phyloP scores from a whole-genome alignment of 2,113 vertebrate species.

The Grallaria varia region DNA sequence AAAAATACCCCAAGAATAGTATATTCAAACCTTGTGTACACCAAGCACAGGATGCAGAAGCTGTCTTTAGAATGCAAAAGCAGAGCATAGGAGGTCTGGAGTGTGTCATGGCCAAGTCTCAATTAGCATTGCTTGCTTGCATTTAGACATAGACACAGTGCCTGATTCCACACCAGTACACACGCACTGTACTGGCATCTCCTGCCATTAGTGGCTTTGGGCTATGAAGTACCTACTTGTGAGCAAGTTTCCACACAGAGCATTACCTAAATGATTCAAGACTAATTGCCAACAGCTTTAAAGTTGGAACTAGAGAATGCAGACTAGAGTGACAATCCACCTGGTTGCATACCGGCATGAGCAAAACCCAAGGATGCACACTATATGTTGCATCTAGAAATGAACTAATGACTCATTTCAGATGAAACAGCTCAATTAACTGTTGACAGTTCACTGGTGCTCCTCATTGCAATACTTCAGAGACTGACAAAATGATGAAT shows the following conservation, averaged over 20 bases:
- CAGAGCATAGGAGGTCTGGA: slow-evolving; percentile 47
- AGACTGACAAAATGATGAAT: slow-evolving; percentile 31
- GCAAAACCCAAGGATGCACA: slow-evolving; percentile 27
- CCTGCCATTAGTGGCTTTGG: slow-evolving; percentile 27
- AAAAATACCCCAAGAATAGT: neutral
- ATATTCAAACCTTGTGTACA: slow-evolving; percentile 30
- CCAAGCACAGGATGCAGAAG: slow-evolving; percentile 65
- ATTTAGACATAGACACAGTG: slow-evolving; percentile 55
- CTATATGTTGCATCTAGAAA: neutral
- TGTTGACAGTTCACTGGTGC: neutral
- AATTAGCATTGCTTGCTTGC: slow-evolving; percentile 52
- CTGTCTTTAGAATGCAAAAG: slow-evolving; percentile 68
- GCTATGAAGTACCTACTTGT: neutral
- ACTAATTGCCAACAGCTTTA: slow-evolving; percentile 1
- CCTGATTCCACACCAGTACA: slow-evolving; percentile 75
- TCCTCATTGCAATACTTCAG: slow-evolving; percentile 28
- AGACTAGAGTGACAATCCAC: neutral
- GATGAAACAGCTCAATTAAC: slow-evolving; percentile 21
- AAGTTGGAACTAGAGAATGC: neutral
- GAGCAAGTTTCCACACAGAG: neutral
- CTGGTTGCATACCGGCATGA: neutral
- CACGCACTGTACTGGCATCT: neutral
- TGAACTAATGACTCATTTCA: slow-evolving; percentile 36
- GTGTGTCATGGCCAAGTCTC: slow-evolving; percentile 34
- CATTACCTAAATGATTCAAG: neutral